A percentile compares a stretch with the other conserved stretches of the same genome.
These are phyloP conservation scores for Variabilichromis moorii DNA, from an alignment of 2,113 vertebrate genomes.

Conservation along the genomic window DNA sequence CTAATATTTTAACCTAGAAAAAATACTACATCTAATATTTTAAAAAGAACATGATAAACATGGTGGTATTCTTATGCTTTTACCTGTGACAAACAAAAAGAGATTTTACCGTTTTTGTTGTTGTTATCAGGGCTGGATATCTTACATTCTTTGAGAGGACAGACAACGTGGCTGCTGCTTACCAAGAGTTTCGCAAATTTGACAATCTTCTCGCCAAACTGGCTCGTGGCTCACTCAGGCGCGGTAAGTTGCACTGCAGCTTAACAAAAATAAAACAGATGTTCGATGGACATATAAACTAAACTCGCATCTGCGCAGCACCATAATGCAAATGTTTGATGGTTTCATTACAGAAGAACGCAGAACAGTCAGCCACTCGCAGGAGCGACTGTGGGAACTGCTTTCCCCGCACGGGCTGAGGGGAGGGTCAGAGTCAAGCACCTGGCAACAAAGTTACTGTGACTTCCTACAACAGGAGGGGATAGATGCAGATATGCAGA, in stretches of 20 bases:
- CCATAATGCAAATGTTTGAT: not conserved
- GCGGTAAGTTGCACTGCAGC: constrained; percentile 38
- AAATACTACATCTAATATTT: not conserved
- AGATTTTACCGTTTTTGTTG: not conserved
- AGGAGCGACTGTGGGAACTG: constrained; percentile 67
- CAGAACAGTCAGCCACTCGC: constrained; percentile 28
- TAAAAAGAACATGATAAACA: not conserved
- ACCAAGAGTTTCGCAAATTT: constrained; percentile 73
- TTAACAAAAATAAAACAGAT: not conserved
- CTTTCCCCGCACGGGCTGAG: constrained; percentile 35
- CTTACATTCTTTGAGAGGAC: constrained; percentile 66
- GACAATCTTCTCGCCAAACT: constrained; percentile 75
- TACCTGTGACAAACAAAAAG: not conserved
- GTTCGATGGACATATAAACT: not conserved
- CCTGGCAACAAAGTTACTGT: constrained; percentile 75
- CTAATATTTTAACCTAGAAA: not conserved
- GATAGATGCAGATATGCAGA: constrained; percentile 65
- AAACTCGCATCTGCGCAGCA: not conserved
- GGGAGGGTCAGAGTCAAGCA: constrained; percentile 1
- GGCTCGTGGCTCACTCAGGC: constrained; percentile 59
- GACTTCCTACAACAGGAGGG: constrained; percentile 62
- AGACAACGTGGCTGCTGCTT: constrained; percentile 47
- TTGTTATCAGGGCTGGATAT: constrained; percentile 73
- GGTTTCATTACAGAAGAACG: constrained; percentile 47
- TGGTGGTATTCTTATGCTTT: not conserved